phyloP scores from a whole-genome alignment of 2,888 invertebrate genomes.

The Teleogryllus oceanicus region DNA sequence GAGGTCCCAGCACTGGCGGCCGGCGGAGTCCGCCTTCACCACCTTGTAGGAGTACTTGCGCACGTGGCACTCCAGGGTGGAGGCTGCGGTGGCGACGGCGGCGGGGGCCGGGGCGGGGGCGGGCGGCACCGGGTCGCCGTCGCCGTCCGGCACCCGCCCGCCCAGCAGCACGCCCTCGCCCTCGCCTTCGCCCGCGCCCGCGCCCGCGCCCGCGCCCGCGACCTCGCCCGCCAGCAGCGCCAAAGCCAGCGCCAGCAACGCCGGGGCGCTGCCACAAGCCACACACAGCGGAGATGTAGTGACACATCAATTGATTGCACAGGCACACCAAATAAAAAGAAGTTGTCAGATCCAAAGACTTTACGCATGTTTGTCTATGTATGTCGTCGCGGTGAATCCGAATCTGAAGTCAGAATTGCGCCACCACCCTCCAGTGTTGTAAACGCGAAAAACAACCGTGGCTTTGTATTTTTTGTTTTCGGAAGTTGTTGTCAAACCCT shows the following conservation, averaged over 20 bases:
- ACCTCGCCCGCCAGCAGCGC: slow-evolving; percentile 12
- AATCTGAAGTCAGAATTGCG: too few species aligned
- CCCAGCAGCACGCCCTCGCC: not conserved
- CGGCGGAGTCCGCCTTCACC: slow-evolving; percentile 59
- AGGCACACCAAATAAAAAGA: too few species aligned
- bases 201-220: not conserved
- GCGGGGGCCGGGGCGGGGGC: slow-evolving; percentile 37
- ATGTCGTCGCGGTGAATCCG: too few species aligned
- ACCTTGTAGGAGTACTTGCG: slow-evolving; percentile 65
- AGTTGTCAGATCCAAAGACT: too few species aligned
- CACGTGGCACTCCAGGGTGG: slow-evolving; percentile 63
- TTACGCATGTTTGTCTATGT: too few species aligned
- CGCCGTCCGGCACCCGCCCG: slow-evolving; percentile 23
- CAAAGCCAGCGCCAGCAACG: not conserved
- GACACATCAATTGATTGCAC: not conserved
- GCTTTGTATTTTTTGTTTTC: too few species aligned
- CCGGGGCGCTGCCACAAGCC: not conserved
- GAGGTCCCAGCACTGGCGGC: slow-evolving; percentile 70
- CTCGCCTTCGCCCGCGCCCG: too few species aligned
- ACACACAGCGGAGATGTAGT: slow-evolving; percentile 18
- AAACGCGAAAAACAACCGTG: too few species aligned
- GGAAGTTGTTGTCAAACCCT: too few species aligned
- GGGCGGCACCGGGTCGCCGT: slow-evolving; percentile 33
- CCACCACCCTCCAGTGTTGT: too few species aligned
- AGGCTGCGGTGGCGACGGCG: slow-evolving; percentile 45